Conservation (phyloP, 1,140 invertebrate genomes). For the Scaptomyza pallida region DNA sequence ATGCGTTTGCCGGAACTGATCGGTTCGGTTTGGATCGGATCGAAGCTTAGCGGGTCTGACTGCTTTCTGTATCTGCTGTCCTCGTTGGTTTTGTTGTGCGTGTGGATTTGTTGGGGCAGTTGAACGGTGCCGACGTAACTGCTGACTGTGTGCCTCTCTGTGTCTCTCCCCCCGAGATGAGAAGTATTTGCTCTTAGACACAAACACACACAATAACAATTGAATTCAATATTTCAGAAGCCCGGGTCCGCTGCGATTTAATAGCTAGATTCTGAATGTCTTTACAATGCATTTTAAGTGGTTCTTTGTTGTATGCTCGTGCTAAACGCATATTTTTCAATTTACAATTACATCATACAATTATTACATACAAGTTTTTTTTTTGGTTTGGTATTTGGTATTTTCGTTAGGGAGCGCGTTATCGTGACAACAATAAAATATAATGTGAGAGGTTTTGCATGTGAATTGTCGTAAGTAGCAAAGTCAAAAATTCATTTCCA, state of each 20-base stretch:
- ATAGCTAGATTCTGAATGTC: slow-evolving; percentile 54
- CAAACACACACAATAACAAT: slow-evolving; percentile 39
- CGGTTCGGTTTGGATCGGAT: slow-evolving; percentile 32
- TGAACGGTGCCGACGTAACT: slow-evolving; percentile 47
- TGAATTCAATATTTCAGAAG: slow-evolving; percentile 41
- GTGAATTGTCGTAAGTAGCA: slow-evolving; percentile 67
- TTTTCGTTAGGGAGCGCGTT: slow-evolving; percentile 52
- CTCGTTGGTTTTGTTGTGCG: slow-evolving; percentile 11
- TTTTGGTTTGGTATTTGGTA: slow-evolving; percentile 14
- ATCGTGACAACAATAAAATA: slow-evolving; percentile 79
- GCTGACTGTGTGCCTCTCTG: slow-evolving; percentile 33
- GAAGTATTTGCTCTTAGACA: slow-evolving; percentile 32
- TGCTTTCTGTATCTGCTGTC: slow-evolving; percentile 48
- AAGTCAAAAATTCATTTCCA: slow-evolving; percentile 65
- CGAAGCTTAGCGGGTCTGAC: slow-evolving; percentile 45
- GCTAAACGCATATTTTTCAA: slow-evolving; percentile 20
- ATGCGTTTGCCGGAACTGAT: slow-evolving; percentile 59
- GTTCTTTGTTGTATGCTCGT: slow-evolving; percentile 36
- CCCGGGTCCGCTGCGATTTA: slow-evolving; percentile 31
- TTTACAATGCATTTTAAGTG: slow-evolving; percentile 53
- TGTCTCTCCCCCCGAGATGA: slow-evolving; percentile 41
- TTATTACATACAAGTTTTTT: slow-evolving; percentile 34
- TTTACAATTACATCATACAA: slow-evolving; percentile 33
- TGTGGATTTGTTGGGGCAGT: slow-evolving; percentile 28
- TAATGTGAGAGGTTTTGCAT: slow-evolving; percentile 80